Evolutionary conservation across 2,888 invertebrate species (phyloP), one percentile per base, ranked within the genome.

Genomic region (Lacanobia oleracea): DNA sequence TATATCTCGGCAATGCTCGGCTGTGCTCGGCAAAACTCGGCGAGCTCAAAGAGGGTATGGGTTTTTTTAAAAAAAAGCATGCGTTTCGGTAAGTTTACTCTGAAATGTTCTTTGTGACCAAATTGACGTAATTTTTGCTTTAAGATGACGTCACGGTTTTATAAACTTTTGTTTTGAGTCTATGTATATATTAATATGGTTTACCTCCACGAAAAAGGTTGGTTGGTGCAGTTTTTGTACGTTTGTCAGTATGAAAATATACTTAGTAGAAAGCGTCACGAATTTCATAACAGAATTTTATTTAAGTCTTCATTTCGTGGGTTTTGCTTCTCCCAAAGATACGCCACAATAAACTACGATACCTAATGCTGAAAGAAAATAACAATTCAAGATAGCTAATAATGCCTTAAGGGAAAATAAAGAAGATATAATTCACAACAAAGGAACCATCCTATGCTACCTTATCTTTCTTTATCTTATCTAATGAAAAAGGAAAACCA

Each of bases 401-500:
- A 82, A 77, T 64, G 53, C 67, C 73, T 63, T 56, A 63, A 81
- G 68, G 62, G 33, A 72, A 81, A 79, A 73, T 66, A 83, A 81
- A 81, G 72, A 78, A 57, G 59, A 69, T 65, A 75, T 77, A 78
- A 79, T 73, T 81, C 68, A 75, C 64, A 70, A 84, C 81, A 81
- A 82, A 79, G 72, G 66, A 72, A 50, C 75, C 73, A 70, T 72
- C 78, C 75, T 73, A 79, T 72, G 72, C 61, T 59, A 51, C 60
- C 72, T 67, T 84, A 82, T 79, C 81, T 79, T 72, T 33, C 61
- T 75, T 75, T 81, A 81, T 81, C 82, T 82, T 81, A 81, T 79
- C 75, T 78, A 84, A 85, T 84, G 85, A 83, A 85, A 84, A 85
- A 79, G 77, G 78, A 83, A 85, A 85, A 82, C 81, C 82, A 82